Base-by-base conservation (phyloP, 2,888 invertebrate species). In the Zygaena filipendulae region DNA sequence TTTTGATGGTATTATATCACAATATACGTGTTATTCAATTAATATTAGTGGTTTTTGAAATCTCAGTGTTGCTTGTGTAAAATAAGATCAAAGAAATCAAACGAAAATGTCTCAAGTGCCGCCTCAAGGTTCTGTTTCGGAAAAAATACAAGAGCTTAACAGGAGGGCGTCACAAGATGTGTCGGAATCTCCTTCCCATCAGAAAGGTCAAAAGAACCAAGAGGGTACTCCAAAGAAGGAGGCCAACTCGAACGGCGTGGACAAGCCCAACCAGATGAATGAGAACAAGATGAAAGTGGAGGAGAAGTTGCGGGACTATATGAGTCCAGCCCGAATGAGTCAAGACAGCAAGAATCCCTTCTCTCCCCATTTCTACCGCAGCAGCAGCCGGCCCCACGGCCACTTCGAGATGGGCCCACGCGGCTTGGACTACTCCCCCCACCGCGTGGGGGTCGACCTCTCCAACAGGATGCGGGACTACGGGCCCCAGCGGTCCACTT, bases 321-420 rank as follows among this genome's bases (percentile, higher is more conserved):
- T 16, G 7, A 16, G 7, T 16, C 16, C 16, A 16, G 16, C 33
- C 52, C 0, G 63, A 63, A 27, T 0, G 67, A 57, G 3, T 33
- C 36, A 1, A 45, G 74, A 75, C 10, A 61, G 49, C 36, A 77
- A 75, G 48, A 75, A 75, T 20, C 77, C 77, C 0, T 75, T 77
- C 35, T 71, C 79, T 1, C 69, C 77, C 1, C 62, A 77, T 23
- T 69, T 63, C 18, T 67, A 70, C 31, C 58, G 71, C 14, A 56
- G 47, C 35, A 57, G 59, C 27, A 61, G 64, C 31, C 44, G 77
- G 9, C 53, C 64, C 2, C 74, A 77, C 25, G 75, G 75, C 0
- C 79, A 80, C 40, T 80, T 80, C 32, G 80, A 81, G 45, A 79
- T 80, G 77, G 80, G 79, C 3, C 74, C 80, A 0, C 60, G 80